phyloP scores from a whole-genome alignment of 2,888 invertebrate species.

The Cephus nigrinus region DNA sequence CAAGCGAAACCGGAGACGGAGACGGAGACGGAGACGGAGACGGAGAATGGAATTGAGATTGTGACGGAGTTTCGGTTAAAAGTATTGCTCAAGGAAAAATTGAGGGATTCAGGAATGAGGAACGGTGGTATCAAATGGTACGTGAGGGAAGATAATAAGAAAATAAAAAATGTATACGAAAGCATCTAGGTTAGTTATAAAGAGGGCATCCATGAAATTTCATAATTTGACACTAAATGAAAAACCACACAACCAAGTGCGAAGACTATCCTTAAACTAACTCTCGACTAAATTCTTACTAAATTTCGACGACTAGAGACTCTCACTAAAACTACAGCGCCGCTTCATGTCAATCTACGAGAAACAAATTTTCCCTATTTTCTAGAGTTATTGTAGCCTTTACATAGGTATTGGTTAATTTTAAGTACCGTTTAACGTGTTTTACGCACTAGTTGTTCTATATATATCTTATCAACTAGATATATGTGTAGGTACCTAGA shows the following conservation, averaged over 20 bases:
- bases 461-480: conserved; percentile 50
- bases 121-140: too few species aligned
- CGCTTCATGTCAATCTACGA: conserved; percentile 52
- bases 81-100: too few species aligned
- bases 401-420: conserved; percentile 56
- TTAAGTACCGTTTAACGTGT: conserved; percentile 56
- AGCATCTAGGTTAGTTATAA: conserved; percentile 38
- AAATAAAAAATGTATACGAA: conserved; percentile 34
- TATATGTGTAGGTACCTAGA: conserved; percentile 26
- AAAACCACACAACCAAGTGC: conserved; percentile 65
- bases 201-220: conserved; percentile 66
- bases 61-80: too few species aligned
- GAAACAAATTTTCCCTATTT: conserved; percentile 59
- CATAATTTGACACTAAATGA: conserved; percentile 66
- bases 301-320: conserved; percentile 59
- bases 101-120: too few species aligned
- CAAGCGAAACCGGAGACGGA: too few species aligned
- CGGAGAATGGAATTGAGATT: too few species aligned
- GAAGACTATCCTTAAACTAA: conserved; percentile 49
- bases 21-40: too few species aligned
- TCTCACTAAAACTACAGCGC: conserved; percentile 59
- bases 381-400: conserved; percentile 61
- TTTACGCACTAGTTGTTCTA: conserved; percentile 56
- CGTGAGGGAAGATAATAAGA: conserved; percentile 12
- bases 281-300: conserved; percentile 17